phyloP scores from a whole-genome alignment of 2,888 invertebrate genomes.

The Dichetophora obliterata region DNA sequence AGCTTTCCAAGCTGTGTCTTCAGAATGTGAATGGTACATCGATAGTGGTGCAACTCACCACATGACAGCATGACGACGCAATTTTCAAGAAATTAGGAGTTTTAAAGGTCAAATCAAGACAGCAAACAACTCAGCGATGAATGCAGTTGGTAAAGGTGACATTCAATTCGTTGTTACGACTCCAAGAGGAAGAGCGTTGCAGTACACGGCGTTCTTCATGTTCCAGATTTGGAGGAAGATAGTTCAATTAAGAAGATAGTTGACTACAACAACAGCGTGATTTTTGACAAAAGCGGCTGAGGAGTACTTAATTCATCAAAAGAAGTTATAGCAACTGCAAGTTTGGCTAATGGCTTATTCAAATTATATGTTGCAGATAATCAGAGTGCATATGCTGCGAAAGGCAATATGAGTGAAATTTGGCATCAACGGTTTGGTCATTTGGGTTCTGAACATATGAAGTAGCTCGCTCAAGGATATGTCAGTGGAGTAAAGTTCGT shows the following conservation, averaged over 20 bases:
- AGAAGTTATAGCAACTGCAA: neutral
- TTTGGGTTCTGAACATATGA: slow-evolving; percentile 13
- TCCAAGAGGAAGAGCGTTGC: too few species aligned
- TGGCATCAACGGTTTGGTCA: neutral
- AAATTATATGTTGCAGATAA: neutral
- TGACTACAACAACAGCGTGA: slow-evolving; percentile 4
- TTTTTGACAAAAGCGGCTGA: neutral
- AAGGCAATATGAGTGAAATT: neutral
- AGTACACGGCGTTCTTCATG: too few species aligned
- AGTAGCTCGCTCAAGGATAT: slow-evolving; percentile 13
- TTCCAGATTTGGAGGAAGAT: too few species aligned
- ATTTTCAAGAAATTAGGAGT: too few species aligned
- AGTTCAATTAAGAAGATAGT: neutral
- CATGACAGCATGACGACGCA: too few species aligned
- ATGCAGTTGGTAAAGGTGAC: too few species aligned
- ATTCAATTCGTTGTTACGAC: too few species aligned
- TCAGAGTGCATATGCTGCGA: neutral
- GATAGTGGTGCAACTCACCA: too few species aligned
- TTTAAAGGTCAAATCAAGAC: too few species aligned
- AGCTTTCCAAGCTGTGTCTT: too few species aligned
- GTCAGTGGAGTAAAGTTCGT: slow-evolving; percentile 24
- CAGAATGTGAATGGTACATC: too few species aligned
- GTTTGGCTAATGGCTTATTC: neutral
- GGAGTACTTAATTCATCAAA: neutral
- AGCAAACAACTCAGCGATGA: too few species aligned